phyloP scores from a whole-genome alignment of 2,888 invertebrate genomes.

The Dromius quadrimaculatus region DNA sequence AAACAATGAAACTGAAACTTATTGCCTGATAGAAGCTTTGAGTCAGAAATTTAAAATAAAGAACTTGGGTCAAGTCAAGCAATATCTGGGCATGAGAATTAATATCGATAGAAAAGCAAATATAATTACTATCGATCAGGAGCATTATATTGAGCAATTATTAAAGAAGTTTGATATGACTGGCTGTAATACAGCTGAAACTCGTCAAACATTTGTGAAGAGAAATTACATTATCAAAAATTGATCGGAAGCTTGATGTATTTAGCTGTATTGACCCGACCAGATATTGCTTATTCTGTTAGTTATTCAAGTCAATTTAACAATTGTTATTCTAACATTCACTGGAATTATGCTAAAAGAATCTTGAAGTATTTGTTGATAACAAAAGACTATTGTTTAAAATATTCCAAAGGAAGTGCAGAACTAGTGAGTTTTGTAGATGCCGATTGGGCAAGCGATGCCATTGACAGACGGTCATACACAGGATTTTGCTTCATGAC shows the following conservation, averaged over 20 bases:
- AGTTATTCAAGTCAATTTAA: constrained; percentile 55
- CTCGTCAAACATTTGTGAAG: neutral
- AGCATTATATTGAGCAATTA: constrained; percentile 3
- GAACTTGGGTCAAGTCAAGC: constrained; percentile 11
- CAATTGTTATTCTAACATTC: constrained; percentile 50
- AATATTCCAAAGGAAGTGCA: constrained; percentile 48
- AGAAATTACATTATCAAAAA: neutral
- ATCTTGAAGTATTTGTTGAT: constrained; percentile 51
- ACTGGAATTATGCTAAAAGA: constrained; percentile 55
- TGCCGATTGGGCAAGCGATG: constrained; percentile 55
- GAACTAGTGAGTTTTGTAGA: constrained; percentile 55
- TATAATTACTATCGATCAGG: neutral
- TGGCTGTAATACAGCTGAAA: constrained; percentile 5
- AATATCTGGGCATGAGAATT: constrained; percentile 13
- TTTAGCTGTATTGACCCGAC: constrained; percentile 31
- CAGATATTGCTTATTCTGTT: constrained; percentile 32
- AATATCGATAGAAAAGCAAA: constrained; percentile 9
- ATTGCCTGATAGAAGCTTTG: constrained; percentile 6
- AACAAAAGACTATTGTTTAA: constrained; percentile 52
- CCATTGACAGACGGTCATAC: constrained; percentile 62
- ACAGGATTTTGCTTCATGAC: constrained; percentile 54
- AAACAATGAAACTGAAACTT: constrained; percentile 18
- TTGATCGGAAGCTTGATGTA: constrained; percentile 12
- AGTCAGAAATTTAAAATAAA: constrained; percentile 20
- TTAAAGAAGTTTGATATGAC: constrained; percentile 25